phyloP scores from a whole-genome alignment of 2,113 vertebrate genomes.

The Ceratotherium simum region DNA sequence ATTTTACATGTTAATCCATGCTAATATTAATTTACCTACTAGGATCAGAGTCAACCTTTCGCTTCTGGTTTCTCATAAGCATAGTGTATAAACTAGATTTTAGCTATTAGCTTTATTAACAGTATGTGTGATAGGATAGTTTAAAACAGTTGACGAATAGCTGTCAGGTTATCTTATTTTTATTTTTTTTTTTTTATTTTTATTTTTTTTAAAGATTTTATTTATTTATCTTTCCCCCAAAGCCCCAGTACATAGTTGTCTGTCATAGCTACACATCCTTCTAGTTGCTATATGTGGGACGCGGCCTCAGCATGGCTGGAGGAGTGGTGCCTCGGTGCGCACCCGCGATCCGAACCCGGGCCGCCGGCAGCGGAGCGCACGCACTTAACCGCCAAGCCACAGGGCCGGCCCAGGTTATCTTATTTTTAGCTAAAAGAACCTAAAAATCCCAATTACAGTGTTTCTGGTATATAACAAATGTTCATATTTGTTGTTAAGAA shows the following conservation, averaged over 20 bases:
- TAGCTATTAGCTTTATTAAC: neutral
- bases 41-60: neutral
- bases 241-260: too few relatives aligned
- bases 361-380: too few relatives aligned
- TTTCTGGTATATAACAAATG: neutral
- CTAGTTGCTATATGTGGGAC: too few relatives aligned
- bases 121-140: neutral
- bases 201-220: too few relatives aligned
- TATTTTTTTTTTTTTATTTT: slow-evolving; percentile 35
- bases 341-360: too few relatives aligned
- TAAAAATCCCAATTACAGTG: neutral
- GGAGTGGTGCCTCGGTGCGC: too few relatives aligned
- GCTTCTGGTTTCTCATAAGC: slow-evolving; percentile 25
- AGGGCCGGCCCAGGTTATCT: too few relatives aligned
- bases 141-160: neutral
- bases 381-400: too few relatives aligned
- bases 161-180: neutral
- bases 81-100: neutral
- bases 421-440: slow-evolving; percentile 42
- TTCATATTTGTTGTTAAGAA: neutral
- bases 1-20: neutral
- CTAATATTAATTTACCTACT: slow-evolving; percentile 9
- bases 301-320: too few relatives aligned
- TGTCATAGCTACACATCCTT: too few relatives aligned
- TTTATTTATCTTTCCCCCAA: too few relatives aligned